Percentiles rank a stretch among this genome's conserved stretches.
These are phyloP conservation scores for Crotalus horridus DNA, from an alignment of 2,113 vertebrate genomes.

Conservation along the genomic window DNA sequence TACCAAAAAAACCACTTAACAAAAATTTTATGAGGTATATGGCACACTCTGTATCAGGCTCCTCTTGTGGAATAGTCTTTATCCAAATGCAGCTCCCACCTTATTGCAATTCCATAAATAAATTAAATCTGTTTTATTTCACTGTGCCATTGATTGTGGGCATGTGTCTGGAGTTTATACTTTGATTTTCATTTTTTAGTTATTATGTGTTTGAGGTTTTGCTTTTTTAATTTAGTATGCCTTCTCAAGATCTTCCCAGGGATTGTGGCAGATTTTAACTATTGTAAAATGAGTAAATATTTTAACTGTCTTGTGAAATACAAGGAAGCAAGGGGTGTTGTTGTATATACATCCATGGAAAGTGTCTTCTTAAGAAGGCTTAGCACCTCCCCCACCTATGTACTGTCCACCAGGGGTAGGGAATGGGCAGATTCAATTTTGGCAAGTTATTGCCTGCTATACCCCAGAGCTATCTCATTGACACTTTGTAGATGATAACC, in stretches of 20 bases:
- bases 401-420: not conserved
- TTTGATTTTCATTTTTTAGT: not conserved
- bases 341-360: not conserved
- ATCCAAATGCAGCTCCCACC: not conserved
- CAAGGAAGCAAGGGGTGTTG: not conserved
- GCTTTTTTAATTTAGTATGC: not conserved
- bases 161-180: not conserved
- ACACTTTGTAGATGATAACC: not conserved
- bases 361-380: not conserved
- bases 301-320: not conserved
- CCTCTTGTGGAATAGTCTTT: not conserved
- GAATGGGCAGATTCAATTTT: not conserved
- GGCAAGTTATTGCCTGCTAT: not conserved
- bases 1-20: not conserved
- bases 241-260: not conserved
- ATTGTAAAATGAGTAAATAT: not conserved
- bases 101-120: not conserved
- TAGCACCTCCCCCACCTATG: not conserved
- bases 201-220: not conserved
- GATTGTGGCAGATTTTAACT: not conserved
- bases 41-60: not conserved
- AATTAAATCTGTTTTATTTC: not conserved
- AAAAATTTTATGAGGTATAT: not conserved
- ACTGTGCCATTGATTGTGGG: not conserved
- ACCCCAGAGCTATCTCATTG: not conserved